Conservation (phyloP, 2,113 vertebrate genomes). For the Platysternon megacephalum region DNA sequence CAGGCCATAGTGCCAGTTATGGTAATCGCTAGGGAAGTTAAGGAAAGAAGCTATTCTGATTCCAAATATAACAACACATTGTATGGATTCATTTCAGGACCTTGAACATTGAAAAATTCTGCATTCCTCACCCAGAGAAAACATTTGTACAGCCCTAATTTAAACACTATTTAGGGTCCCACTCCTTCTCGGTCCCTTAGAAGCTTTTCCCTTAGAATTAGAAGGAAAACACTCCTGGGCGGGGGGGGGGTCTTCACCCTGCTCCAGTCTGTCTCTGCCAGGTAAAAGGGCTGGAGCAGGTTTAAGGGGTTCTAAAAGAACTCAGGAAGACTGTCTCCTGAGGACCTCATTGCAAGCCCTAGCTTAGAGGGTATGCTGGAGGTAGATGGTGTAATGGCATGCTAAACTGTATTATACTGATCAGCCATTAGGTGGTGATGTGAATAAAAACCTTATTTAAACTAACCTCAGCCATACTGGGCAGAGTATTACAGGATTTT, state of each 20-base stretch:
- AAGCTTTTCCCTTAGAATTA: neutral
- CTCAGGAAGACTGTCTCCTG: neutral
- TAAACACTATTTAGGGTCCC: neutral
- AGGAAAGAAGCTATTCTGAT: neutral
- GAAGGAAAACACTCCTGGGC: neutral
- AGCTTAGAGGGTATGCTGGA: rapidly evolving
- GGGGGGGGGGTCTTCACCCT: neutral
- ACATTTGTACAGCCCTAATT: neutral
- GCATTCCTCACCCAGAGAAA: slow-evolving; percentile 16
- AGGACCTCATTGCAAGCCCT: neutral
- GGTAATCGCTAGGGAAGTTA: slow-evolving; percentile 8
- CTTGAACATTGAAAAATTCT: neutral
- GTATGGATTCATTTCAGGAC: slow-evolving; percentile 10
- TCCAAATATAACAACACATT: neutral
- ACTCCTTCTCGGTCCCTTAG: neutral
- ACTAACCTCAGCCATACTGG: neutral
- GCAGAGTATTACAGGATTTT: neutral
- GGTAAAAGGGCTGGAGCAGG: neutral
- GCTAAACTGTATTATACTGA: neutral
- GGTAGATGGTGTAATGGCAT: neutral
- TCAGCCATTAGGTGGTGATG: neutral
- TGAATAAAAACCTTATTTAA: neutral
- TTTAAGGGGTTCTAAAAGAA: neutral
- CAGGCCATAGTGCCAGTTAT: neutral
- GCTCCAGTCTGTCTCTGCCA: neutral